Evolutionary conservation across 2,888 invertebrate species (phyloP).

Genomic region (Andrena bicolor): DNA sequence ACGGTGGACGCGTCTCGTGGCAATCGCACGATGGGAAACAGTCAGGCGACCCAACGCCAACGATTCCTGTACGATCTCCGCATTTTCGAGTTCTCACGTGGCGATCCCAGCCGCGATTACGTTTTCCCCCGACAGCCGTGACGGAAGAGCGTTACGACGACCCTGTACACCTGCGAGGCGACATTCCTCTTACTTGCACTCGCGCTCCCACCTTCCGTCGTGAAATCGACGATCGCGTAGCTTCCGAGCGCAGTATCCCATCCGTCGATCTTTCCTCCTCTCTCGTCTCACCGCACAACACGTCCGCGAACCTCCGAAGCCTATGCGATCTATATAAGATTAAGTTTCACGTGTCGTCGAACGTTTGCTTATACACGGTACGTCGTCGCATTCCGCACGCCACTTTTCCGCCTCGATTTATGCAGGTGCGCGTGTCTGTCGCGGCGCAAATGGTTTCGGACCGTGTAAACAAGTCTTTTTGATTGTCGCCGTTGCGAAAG

Average conservation of each 20-base stretch:
- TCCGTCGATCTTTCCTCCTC: constrained; percentile 8
- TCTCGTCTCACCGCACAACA: background rate
- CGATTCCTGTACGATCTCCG: constrained; percentile 49
- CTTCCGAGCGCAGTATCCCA: constrained; percentile 33
- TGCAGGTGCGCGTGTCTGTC: background rate
- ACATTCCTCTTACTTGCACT: constrained; percentile 65
- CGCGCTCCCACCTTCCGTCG: constrained; percentile 43
- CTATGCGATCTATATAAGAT: background rate
- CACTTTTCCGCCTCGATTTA: background rate
- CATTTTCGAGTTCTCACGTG: constrained; percentile 61
- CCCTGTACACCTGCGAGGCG: constrained; percentile 56
- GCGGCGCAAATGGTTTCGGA: background rate
- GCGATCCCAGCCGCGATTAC: constrained; percentile 30
- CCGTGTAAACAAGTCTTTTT: background rate
- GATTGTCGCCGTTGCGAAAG: background rate
- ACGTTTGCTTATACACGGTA: background rate
- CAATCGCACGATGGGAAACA: constrained; percentile 18
- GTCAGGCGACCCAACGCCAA: constrained; percentile 41
- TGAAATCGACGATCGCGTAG: constrained; percentile 33
- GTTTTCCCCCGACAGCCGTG: constrained; percentile 42
- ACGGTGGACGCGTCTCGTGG: constrained; percentile 18
- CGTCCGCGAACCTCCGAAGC: background rate
- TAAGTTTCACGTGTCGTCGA: constrained; percentile 23
- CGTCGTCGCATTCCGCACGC: constrained; percentile 4
- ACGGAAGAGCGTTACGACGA: constrained; percentile 56